Conservation (phyloP, 2,888 invertebrate species). For the Malacosoma neustria region DNA sequence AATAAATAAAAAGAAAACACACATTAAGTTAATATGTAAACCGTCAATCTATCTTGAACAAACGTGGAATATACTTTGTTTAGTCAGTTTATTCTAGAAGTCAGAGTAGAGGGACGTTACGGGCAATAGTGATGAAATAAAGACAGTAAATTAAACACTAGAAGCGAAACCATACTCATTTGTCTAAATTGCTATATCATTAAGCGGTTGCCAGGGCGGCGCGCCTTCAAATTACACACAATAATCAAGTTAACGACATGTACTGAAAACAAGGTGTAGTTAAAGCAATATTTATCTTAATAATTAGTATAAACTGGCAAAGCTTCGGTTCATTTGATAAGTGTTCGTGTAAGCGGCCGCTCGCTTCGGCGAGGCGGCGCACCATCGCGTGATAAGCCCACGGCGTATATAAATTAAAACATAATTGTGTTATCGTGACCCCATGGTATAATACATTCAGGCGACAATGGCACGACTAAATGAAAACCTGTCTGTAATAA, state of each 20-base stretch:
- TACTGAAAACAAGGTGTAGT: constrained; percentile 57
- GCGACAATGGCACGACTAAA: constrained; percentile 33
- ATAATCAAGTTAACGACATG: constrained; percentile 45
- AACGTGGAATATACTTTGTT: no score
- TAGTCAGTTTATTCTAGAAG: no score
- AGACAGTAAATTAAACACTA: no score
- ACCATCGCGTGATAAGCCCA: constrained; percentile 56
- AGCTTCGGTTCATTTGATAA: constrained; percentile 60
- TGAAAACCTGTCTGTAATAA: constrained; percentile 21
- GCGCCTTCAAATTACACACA: constrained; percentile 34
- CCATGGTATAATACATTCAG: constrained; percentile 58
- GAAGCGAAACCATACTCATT: not conserved
- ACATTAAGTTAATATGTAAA: no score
- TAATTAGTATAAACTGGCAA: constrained; percentile 67
- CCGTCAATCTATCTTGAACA: no score
- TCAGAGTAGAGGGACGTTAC: no score
- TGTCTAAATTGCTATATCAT: not conserved
- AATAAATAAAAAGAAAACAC: no score
- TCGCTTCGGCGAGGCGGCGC: constrained; percentile 10
- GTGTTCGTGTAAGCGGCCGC: constrained; percentile 52
- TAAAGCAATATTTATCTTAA: constrained; percentile 70
- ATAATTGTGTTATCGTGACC: constrained; percentile 74
- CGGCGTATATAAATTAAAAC: constrained; percentile 71
- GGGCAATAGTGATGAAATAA: no score
- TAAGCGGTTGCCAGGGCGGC: constrained; percentile 13